Base-by-base conservation (phyloP, 2,113 vertebrate genomes). In the Paramisgurnus dabryanus region DNA sequence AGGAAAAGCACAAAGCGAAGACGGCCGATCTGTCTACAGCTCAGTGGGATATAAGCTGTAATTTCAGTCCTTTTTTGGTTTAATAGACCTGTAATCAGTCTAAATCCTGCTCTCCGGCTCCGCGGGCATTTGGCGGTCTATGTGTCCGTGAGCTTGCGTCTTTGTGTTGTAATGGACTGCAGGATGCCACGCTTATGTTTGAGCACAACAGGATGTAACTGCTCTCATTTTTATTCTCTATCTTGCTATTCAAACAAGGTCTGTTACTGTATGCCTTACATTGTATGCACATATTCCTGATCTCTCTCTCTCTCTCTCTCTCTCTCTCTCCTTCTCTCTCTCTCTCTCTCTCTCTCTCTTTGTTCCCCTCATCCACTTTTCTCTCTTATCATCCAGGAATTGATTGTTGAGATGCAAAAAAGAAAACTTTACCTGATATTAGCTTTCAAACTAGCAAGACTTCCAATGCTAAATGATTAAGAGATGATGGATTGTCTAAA, bases 71-170 rank as follows among this genome's bases (percentile, higher is more conserved):
- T 80, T 43, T 47, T 64, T 67, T 11, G 50, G 65, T 57, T 84
- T 84, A 78, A 78, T 84, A 81, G 75, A 81, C 63, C 79, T 81
- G 83, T 78, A 83, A 85, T 85, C 84, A 85, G 81, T 80, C 78
- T 57, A 80, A 67, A 78, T 65, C 68, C 18, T 43, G 40, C 40
- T 43, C 43, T 27, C 67, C 63, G 47, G 57, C 79, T 64, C 67
- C 49, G 63, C 47, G 1, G 69, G 73, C 27, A 5, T 58, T 68
- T 64, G 3, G 47, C 49, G 6, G 39, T 53, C 65, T 53, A 39
- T 61, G 47, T 61, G 34, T 76, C 5, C 50, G 66, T 27, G 70
- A 13, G 27, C 17, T 6, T 65, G 49, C 34, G 74, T 58, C 78
- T 71, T 64, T 71, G 78, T 67, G 43, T 63, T 55, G 67, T 76